Evolutionary conservation across 1,140 invertebrate species (phyloP).

Genomic region (Helicoverpa armigera): DNA sequence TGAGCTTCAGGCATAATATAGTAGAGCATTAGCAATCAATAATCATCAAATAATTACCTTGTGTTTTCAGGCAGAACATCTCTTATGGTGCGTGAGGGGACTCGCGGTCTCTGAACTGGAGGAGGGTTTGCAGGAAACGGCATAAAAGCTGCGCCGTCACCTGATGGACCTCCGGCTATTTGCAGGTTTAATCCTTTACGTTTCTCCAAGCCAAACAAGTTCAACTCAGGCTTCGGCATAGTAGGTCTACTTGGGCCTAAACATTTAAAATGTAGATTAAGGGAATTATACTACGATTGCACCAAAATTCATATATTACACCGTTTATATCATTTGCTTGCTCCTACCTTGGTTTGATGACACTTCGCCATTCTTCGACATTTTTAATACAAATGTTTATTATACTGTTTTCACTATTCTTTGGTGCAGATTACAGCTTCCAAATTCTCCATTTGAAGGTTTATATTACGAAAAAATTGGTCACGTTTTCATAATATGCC

Average conservation of each 20-base stretch:
- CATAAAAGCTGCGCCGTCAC: conserved; percentile 78
- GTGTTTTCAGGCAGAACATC: conserved; percentile 82
- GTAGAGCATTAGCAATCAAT: conserved; percentile 18
- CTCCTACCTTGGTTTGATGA: conserved; percentile 83
- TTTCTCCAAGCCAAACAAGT: conserved; percentile 78
- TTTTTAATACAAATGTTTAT: conserved; percentile 67
- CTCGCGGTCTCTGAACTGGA: conserved; percentile 65
- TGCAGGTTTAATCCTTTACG: conserved; percentile 80
- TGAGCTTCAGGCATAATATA: background rate
- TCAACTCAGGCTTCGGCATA: conserved; percentile 79
- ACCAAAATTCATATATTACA: background rate
- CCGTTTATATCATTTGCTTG: conserved; percentile 1
- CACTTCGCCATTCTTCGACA: conserved; percentile 85
- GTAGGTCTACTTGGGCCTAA: conserved; percentile 78
- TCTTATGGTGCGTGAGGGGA: conserved; percentile 78
- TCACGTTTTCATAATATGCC: conserved; percentile 66
- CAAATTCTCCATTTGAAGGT: conserved; percentile 68
- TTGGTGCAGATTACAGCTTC: conserved; percentile 61
- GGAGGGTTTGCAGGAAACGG: conserved; percentile 73
- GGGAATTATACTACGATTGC: background rate
- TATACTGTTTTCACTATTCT: conserved; percentile 63
- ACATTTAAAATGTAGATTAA: conserved; percentile 33
- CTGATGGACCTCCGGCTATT: conserved; percentile 74
- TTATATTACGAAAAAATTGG: conserved; percentile 56
- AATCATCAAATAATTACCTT: conserved; percentile 62